phyloP scores from a whole-genome alignment of 2,113 vertebrate species.

The Thomomys bottae region DNA sequence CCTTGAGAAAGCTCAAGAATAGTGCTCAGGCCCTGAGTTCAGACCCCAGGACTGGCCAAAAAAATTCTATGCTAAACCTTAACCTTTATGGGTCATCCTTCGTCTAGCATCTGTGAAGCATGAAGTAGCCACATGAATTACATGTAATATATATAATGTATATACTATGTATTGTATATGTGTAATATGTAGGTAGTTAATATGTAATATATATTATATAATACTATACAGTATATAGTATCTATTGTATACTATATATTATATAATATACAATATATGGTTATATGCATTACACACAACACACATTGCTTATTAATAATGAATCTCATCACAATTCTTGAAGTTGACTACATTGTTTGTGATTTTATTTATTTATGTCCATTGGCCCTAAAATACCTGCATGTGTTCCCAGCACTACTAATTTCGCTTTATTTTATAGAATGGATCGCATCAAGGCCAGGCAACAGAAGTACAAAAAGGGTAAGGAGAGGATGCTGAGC shows the following conservation, averaged over 20 bases:
- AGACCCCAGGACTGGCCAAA: too few species aligned
- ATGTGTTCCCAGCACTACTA: not conserved
- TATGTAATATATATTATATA: too few species aligned
- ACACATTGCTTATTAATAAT: too few species aligned
- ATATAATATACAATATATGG: not conserved
- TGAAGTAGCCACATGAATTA: not conserved
- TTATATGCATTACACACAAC: too few species aligned
- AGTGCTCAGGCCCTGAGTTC: too few species aligned
- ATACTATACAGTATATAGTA: too few species aligned
- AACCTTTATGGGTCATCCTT: not conserved
- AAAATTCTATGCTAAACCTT: not conserved
- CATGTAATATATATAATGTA: not conserved
- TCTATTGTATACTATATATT: not conserved
- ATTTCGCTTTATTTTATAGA: constrained; percentile 83
- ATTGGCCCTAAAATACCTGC: not conserved
- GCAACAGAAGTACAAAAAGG: constrained; percentile 98
- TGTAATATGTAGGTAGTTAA: too few species aligned
- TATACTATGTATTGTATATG: too few species aligned
- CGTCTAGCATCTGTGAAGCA: not conserved
- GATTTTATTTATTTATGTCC: not conserved
- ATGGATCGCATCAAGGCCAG: constrained; percentile 99
- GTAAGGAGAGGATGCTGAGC: constrained; percentile 97
- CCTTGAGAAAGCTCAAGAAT: too few species aligned
- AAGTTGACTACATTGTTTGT: not conserved
- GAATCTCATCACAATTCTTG: not conserved